Conservation (phyloP, 1,140 invertebrate genomes). For the Psix sp. region DNA sequence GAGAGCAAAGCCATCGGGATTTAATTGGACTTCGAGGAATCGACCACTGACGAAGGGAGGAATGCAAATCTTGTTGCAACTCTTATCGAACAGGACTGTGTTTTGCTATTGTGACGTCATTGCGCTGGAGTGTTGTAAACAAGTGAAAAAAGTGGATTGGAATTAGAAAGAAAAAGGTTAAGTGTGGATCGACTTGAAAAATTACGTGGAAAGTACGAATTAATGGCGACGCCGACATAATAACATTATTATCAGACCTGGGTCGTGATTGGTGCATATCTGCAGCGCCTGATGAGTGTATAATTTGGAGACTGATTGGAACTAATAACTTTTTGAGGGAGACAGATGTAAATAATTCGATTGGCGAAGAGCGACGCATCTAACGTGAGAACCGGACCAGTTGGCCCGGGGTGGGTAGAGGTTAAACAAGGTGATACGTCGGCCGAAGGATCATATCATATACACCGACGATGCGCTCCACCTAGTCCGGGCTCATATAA, state of each 20-base stretch:
- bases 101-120: too few species aligned
- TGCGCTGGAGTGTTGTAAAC: too few species aligned
- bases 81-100: too few species aligned
- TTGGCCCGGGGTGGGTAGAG: conserved; percentile 63
- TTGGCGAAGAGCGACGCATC: conserved; percentile 63
- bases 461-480: conserved; percentile 67
- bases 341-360: conserved; percentile 67
- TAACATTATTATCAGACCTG: too few species aligned
- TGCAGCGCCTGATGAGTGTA: too few species aligned
- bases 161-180: neutral
- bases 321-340: too few species aligned
- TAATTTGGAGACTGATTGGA: too few species aligned
- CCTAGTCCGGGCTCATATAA: conserved; percentile 74
- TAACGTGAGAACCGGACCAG: conserved; percentile 72
- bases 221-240: too few species aligned
- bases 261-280: too few species aligned
- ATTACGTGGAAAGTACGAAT: too few species aligned
- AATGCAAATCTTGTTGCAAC: conserved; percentile 55
- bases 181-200: too few species aligned
- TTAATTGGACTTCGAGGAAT: conserved; percentile 71
- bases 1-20: conserved; percentile 67
- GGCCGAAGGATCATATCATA: conserved; percentile 66
- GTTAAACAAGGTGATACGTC: conserved; percentile 65
- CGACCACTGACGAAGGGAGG: conserved; percentile 40
- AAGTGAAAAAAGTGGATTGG: too few species aligned